Evolutionary conservation across 1,140 invertebrate species (phyloP).

Genomic region (Ceratosolen fusciceps): DNA sequence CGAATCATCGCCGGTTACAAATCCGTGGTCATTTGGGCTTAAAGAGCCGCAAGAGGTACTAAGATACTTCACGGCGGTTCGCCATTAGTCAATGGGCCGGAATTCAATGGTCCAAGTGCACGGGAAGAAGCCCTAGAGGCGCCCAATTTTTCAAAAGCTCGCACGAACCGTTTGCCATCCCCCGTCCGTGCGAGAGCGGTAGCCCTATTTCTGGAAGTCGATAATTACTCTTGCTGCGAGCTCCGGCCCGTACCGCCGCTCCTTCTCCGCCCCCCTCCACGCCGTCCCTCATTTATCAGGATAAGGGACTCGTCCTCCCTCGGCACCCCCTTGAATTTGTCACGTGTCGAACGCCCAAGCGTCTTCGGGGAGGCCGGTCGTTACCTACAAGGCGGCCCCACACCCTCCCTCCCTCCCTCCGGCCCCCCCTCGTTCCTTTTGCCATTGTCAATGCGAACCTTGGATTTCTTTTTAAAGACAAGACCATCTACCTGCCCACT

Average conservation of each 20-base stretch:
- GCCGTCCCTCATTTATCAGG: slow-evolving; percentile 45
- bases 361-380: too few relatives aligned
- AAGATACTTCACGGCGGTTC: slow-evolving; percentile 19
- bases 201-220: slow-evolving; percentile 34
- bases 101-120: neutral
- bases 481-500: too few relatives aligned
- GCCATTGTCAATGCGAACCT: too few relatives aligned
- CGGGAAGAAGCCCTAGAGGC: neutral
- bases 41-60: neutral
- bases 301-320: neutral
- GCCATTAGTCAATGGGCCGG: slow-evolving; percentile 14
- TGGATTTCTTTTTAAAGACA: too few relatives aligned
- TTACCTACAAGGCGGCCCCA: too few relatives aligned
- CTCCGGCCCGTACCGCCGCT: neutral
- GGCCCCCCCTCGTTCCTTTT: too few relatives aligned
- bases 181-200: neutral
- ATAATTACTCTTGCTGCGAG: slow-evolving; percentile 29
- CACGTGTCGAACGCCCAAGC: neutral
- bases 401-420: too few relatives aligned
- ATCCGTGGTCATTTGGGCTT: neutral
- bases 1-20: slow-evolving; percentile 27
- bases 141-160: slow-evolving; percentile 33
- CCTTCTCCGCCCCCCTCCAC: too few relatives aligned
- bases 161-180: neutral
- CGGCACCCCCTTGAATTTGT: neutral